A percentile compares a stretch with the other conserved stretches of the same genome.
Conservation (phyloP, 2,888 invertebrate species). For the Pollenia angustigena region DNA sequence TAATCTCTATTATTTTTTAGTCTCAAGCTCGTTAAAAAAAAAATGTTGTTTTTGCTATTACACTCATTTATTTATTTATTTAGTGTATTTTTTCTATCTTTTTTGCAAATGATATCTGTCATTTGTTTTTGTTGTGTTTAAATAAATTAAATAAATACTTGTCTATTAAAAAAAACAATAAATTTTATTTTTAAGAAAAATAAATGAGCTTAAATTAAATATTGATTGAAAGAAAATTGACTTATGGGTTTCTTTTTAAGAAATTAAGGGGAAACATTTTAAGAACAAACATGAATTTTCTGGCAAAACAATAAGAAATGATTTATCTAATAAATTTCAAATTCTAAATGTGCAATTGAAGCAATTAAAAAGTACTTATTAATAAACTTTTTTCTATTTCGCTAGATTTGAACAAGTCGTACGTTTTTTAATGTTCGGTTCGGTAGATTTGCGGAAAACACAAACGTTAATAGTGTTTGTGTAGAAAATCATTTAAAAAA, state of each 20-base stretch:
- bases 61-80: slow-evolving; percentile 60
- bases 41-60: background rate
- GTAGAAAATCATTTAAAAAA: no score
- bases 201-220: slow-evolving; percentile 8
- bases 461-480: no score
- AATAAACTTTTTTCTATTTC: no score
- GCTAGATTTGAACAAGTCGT: no score
- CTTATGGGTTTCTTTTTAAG: background rate
- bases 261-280: no score
- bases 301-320: no score
- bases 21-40: background rate
- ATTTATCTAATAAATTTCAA: no score
- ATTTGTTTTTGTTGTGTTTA: background rate
- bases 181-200: background rate
- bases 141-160: slow-evolving; percentile 23
- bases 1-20: slow-evolving; percentile 10
- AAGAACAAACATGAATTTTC: no score
- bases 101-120: slow-evolving; percentile 47
- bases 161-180: slow-evolving; percentile 19
- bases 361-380: no score
- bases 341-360: no score
- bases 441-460: no score
- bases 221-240: background rate
- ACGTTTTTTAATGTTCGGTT: no score
- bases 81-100: slow-evolving; percentile 1